Evolutionary conservation across 2,888 invertebrate species (phyloP).

Genomic region (Chrysomela aeneicollis): DNA sequence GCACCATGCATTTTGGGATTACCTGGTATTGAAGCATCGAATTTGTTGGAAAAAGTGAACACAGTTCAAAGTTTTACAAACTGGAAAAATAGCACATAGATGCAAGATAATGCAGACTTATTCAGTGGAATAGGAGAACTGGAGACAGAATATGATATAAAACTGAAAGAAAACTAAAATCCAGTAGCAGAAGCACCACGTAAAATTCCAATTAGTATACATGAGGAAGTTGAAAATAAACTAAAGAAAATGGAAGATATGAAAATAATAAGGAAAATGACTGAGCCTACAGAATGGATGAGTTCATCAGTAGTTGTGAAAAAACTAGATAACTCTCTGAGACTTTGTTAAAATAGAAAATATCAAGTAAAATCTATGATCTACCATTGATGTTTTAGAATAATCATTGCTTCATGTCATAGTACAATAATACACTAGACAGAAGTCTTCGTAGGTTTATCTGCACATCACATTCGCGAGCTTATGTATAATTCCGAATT

Average conservation of each 20-base stretch:
- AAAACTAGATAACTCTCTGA: neutral
- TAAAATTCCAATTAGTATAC: neutral
- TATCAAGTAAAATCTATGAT: too few relatives aligned
- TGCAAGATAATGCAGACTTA: neutral
- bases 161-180: neutral
- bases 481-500: too few relatives aligned
- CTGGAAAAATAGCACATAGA: neutral
- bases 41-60: neutral
- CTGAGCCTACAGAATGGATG: conserved; percentile 6
- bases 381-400: too few relatives aligned
- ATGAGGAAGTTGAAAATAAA: neutral
- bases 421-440: too few relatives aligned
- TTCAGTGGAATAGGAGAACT: neutral
- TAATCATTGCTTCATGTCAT: too few relatives aligned
- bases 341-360: conserved; percentile 1
- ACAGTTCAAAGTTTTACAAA: too few relatives aligned
- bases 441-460: too few relatives aligned
- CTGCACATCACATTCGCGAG: too few relatives aligned
- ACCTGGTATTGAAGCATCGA: neutral
- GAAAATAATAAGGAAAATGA: neutral
- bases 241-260: neutral
- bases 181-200: neutral
- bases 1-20: neutral
- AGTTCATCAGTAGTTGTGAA: neutral
- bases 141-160: neutral